A percentile compares a stretch with the other conserved stretches of the same genome.
Conservation (phyloP, 2,888 invertebrate species). For the Hedychridium roseum region DNA sequence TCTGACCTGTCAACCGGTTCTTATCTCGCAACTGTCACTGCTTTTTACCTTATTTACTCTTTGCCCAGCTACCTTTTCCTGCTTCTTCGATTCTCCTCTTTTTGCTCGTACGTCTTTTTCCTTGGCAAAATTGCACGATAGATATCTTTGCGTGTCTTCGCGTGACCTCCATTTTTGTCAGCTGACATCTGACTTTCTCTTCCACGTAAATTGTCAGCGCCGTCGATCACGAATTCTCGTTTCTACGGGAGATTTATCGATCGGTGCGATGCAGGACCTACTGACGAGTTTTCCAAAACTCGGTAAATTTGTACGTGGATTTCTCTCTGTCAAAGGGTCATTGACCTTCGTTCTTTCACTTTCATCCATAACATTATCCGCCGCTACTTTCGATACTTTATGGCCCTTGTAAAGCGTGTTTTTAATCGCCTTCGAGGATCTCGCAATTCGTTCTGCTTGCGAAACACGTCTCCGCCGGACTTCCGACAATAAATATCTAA, state of each 20-base stretch:
- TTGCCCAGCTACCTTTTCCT: neutral
- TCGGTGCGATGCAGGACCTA: neutral
- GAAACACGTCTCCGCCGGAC: slow-evolving; percentile 8
- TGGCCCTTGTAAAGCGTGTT: neutral
- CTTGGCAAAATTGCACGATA: too few relatives aligned
- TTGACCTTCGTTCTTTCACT: slow-evolving; percentile 29
- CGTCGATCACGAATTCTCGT: neutral
- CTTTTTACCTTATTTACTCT: neutral
- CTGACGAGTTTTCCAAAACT: neutral
- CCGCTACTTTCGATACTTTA: slow-evolving; percentile 6
- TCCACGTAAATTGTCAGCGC: slow-evolving; percentile 11
- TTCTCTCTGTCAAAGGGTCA: slow-evolving; percentile 23
- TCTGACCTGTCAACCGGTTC: too few relatives aligned
- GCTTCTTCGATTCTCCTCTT: neutral
- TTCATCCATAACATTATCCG: slow-evolving; percentile 30
- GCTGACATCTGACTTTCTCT: slow-evolving; percentile 37
- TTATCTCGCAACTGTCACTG: neutral
- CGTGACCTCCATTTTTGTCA: slow-evolving; percentile 28
- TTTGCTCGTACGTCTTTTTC: slow-evolving; percentile 4
- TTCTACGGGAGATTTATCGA: slow-evolving; percentile 1
- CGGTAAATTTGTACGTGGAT: slow-evolving; percentile 12
- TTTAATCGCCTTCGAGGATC: neutral
- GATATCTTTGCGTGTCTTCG: too few relatives aligned
- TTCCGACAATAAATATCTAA: neutral
- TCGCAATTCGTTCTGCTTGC: slow-evolving; percentile 1